A percentile compares a stretch with the other conserved stretches of the same genome.
phyloP scores from a whole-genome alignment of 2,113 vertebrate species.

The Peromyscus leucopus region DNA sequence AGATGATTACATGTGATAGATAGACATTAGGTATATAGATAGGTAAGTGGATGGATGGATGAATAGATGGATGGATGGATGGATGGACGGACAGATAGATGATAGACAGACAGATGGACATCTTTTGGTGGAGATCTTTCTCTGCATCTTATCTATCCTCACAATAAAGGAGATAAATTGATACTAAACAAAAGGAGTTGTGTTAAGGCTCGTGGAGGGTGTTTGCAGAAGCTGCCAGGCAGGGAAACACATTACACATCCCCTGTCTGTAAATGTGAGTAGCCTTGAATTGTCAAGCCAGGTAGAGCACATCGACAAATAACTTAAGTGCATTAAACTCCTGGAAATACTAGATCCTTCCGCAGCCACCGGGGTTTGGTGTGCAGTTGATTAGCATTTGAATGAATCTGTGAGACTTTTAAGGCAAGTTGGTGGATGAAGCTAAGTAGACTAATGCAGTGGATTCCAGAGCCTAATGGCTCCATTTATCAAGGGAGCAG shows the following conservation, averaged over 20 bases:
- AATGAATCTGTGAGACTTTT: slow-evolving; percentile 87
- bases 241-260: slow-evolving; percentile 34
- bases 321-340: slow-evolving; percentile 79
- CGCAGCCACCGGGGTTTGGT: slow-evolving; percentile 67
- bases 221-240: slow-evolving; percentile 69
- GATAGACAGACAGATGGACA: background rate
- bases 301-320: slow-evolving; percentile 71
- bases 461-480: slow-evolving; percentile 87
- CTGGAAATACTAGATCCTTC: slow-evolving; percentile 78
- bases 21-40: background rate
- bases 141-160: background rate
- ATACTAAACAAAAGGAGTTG: slow-evolving; percentile 62
- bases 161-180: slow-evolving; percentile 57
- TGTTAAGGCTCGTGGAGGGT: slow-evolving; percentile 44
- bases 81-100: background rate
- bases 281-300: slow-evolving; percentile 74
- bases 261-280: slow-evolving; percentile 74
- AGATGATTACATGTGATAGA: background rate
- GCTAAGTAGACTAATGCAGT: slow-evolving; percentile 78
- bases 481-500: slow-evolving; percentile 87
- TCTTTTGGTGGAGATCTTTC: slow-evolving; percentile 54
- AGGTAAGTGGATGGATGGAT: background rate
- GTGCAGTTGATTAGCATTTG: slow-evolving; percentile 86
- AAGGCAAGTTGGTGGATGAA: slow-evolving; percentile 83
- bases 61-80: background rate